Conservation (phyloP, 1,140 invertebrate genomes). For the roundworm (Caenorhabditis elegans) region WBcel235 BX284602.5:15168501-15169000, state of each 20-base stretch:
- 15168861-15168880: background rate
- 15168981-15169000: background rate
- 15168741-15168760: conserved; percentile 31
- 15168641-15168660: too few relatives aligned
- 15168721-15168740: conserved; percentile 7
- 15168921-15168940: conserved; percentile 31
- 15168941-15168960: conserved; percentile 7
- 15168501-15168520: too few relatives aligned
- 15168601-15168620: too few relatives aligned
- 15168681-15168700: background rate
- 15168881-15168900: background rate
- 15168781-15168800: conserved; percentile 14
- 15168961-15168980: conserved; percentile 11
- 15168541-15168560: too few relatives aligned
- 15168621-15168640: too few relatives aligned
- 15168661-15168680: background rate
- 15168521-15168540: too few relatives aligned
- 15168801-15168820: background rate
- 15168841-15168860: background rate
- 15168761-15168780: conserved; percentile 1
- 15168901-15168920: background rate
- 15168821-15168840: conserved; percentile 14
- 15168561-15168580: too few relatives aligned
- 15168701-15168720: background rate
- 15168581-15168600: too few relatives aligned